These are phyloP conservation scores for Sinella curviseta DNA, from an alignment of 1,140 invertebrate species.

Conservation along the genomic window DNA sequence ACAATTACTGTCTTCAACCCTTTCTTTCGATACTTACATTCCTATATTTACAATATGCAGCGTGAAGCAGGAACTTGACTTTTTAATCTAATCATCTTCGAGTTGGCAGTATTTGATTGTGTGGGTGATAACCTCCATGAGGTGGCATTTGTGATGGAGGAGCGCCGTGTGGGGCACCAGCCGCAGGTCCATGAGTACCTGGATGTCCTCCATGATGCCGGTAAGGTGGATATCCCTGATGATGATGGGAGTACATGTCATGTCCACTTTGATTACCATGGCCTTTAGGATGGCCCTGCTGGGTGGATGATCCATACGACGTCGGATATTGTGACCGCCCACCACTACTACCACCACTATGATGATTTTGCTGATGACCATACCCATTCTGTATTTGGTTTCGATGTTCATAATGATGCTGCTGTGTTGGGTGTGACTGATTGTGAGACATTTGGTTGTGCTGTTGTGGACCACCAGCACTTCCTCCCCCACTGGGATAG, in stretches of 20 bases:
- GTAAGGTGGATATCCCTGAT: background rate
- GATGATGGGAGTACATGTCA: constrained; percentile 23
- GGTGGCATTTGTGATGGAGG: constrained; percentile 19
- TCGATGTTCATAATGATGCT: constrained; percentile 10
- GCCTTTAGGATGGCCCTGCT: constrained; percentile 15
- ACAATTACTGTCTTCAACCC: background rate
- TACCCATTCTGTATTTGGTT: constrained; percentile 1
- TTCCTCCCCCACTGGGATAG: background rate
- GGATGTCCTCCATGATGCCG: constrained; percentile 4
- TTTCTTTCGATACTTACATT: background rate
- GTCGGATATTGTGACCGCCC: background rate
- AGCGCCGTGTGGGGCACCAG: background rate
- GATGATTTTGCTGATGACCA: background rate
- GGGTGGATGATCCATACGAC: background rate
- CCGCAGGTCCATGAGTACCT: background rate
- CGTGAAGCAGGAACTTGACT: background rate
- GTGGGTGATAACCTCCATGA: constrained; percentile 25
- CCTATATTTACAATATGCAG: too few relatives aligned
- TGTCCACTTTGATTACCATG: constrained; percentile 12
- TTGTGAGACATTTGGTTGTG: constrained; percentile 14
- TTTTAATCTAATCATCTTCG: constrained; percentile 26
- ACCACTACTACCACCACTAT: background rate
- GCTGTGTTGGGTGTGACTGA: background rate
- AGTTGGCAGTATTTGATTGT: constrained; percentile 35
- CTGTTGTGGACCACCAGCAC: background rate